Conservation (phyloP, 2,797 vertebrate genomes). For the Rhinatrema bivittatum region DNA sequence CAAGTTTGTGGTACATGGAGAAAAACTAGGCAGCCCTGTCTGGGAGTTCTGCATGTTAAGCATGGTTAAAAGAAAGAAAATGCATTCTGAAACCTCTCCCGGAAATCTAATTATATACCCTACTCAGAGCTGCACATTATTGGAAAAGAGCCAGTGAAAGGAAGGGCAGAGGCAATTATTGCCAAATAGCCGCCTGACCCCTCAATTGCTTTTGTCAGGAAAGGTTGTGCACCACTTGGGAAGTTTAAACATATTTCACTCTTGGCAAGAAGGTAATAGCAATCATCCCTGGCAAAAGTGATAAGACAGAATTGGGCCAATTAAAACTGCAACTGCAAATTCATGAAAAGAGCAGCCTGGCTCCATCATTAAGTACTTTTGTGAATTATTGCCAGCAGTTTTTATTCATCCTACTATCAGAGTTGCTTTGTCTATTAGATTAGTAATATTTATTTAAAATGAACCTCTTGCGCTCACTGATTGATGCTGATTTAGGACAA, state of each 20-base stretch:
- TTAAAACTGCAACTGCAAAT: not conserved
- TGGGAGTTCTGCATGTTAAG: constrained; percentile 5
- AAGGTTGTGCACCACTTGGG: constrained; percentile 8
- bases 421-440: not conserved
- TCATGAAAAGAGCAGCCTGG: constrained; percentile 1
- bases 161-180: constrained; percentile 57
- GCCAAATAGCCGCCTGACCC: constrained; percentile 48
- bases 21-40: constrained; percentile 2
- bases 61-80: constrained; percentile 7
- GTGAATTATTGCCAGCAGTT: not conserved
- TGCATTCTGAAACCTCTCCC: constrained; percentile 24
- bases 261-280: constrained; percentile 13
- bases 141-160: constrained; percentile 54
- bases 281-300: constrained; percentile 7
- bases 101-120: constrained; percentile 57
- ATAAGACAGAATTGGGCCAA: constrained; percentile 1
- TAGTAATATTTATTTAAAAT: not conserved
- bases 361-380: not conserved
- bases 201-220: constrained; percentile 24
- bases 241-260: constrained; percentile 13
- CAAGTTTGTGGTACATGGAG: not conserved
- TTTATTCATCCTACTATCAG: not conserved
- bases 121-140: constrained; percentile 45
- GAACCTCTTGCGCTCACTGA: too few species aligned
- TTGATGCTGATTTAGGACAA: too few species aligned